A percentile compares a stretch with the other conserved stretches of the same genome.
Conservation (phyloP, 2,888 invertebrate species). For the Tachystola acroxantha region DNA sequence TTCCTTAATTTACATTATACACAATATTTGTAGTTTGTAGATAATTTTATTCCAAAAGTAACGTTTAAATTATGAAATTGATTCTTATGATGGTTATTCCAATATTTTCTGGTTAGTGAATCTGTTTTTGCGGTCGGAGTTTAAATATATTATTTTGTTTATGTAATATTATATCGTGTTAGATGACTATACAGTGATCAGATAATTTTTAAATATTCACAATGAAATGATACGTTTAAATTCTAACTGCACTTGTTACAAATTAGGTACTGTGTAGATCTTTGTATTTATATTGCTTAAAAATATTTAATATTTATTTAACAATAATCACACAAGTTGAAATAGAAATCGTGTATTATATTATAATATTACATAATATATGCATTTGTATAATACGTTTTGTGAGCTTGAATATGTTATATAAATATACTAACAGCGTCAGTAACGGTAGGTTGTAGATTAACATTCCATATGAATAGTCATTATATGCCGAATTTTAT, state of each 20-base stretch:
- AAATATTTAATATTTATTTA: background rate
- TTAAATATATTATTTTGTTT: constrained; percentile 21
- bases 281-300: constrained; percentile 5
- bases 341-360: background rate
- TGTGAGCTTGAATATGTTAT: constrained; percentile 23
- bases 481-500: constrained; percentile 6
- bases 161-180: constrained; percentile 1
- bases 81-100: constrained; percentile 62
- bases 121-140: constrained; percentile 23
- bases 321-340: background rate
- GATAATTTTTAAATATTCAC: constrained; percentile 3
- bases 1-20: constrained; percentile 30
- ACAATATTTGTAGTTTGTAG: constrained; percentile 36
- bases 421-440: constrained; percentile 38
- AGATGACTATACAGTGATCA: background rate
- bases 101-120: constrained; percentile 62
- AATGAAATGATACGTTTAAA: constrained; percentile 11
- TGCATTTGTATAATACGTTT: constrained; percentile 18
- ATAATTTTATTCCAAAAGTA: constrained; percentile 26
- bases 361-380: no score
- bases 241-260: constrained; percentile 25
- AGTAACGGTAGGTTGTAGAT: constrained; percentile 54
- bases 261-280: constrained; percentile 21
- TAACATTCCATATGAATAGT: constrained; percentile 51
- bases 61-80: constrained; percentile 33